Evolutionary conservation across 2,797 vertebrate species (phyloP), one percentile per base, ranked within the genome.

Genomic region (Channa striata): DNA sequence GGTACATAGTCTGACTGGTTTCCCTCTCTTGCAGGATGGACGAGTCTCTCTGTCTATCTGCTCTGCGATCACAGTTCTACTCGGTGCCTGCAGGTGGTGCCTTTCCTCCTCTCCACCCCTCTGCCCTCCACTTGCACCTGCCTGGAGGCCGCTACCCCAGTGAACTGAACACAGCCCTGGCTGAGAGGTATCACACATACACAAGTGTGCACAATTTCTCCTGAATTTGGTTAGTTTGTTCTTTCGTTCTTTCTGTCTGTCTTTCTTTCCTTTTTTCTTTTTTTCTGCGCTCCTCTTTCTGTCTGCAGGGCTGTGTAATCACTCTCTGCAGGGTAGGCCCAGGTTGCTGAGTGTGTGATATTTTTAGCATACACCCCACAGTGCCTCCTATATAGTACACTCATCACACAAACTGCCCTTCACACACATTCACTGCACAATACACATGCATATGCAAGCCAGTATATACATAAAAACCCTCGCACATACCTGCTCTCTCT

Each of bases 11-110:
- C 13, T 74, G 59, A 88, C 60, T 71, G 34, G 5, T 68, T 74
- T 74, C 36, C 20, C 51, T 60, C 30, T 62, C 37, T 64, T 42
- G 16, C 70, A 98, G 97, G 93, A 97, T 99, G 97, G 97, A 98
- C 0, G 97, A 98, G 74, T 96, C 96, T 2, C 94, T 97, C 83
- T 98, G 96, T 92, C 94, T 98, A 42, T 97, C 97, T 0, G 95
- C 96, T 0, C 92, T 98, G 51, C 89, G 97, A 46, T 96, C 97
- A n/a, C 96, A 96, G 59, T 98, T 97, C 92, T 98, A 97, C 89
- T 95, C 96, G 0, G 87, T 98, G 74, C 96, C 96, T 25, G 90
- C 93, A 3, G 96, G 97, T 0, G 94, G 96, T 52, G 94, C 96
- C 42, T 94, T 98, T 86, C 93, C 96, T 0, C 94, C 95, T 1